These are phyloP conservation scores for Salvelinus namaycush DNA, from an alignment of 2,113 vertebrate species.

Conservation along the genomic window DNA sequence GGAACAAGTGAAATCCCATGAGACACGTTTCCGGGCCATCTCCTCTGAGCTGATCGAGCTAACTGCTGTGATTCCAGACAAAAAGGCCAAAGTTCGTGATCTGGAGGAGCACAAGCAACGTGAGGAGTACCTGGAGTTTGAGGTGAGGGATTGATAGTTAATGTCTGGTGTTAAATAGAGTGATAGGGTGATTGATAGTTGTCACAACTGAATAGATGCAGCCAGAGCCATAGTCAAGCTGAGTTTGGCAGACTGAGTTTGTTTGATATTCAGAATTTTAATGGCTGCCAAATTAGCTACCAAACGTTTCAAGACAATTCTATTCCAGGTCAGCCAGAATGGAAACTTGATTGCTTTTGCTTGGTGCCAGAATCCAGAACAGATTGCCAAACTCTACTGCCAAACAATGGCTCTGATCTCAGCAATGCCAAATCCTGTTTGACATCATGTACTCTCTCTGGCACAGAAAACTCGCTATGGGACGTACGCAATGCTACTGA, in stretches of 20 bases:
- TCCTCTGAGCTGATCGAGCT: slow-evolving; percentile 85
- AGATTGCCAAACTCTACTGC: no score
- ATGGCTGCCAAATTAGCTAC: no score
- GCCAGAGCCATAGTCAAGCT: not conserved
- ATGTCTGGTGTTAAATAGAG: not conserved
- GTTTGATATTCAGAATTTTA: not conserved
- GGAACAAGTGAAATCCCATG: slow-evolving; percentile 90
- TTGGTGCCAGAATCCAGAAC: no score
- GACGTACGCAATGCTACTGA: slow-evolving; percentile 89
- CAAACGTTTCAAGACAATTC: no score
- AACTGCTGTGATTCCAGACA: slow-evolving; percentile 74
- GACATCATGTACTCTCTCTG: slow-evolving; percentile 14
- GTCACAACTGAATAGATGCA: not conserved
- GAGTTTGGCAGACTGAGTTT: not conserved
- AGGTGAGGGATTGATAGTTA: slow-evolving; percentile 75
- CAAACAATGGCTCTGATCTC: no score
- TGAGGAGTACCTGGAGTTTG: slow-evolving; percentile 93
- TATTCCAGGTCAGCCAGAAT: no score
- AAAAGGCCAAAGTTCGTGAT: slow-evolving; percentile 88
- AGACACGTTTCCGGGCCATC: slow-evolving; percentile 86
- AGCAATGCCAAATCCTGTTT: not conserved
- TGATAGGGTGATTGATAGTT: no score
- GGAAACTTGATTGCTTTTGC: no score
- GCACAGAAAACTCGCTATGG: slow-evolving; percentile 91
- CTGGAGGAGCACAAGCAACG: slow-evolving; percentile 89